A percentile compares a stretch with the other conserved stretches of the same genome.
These are phyloP conservation scores for Uropetala carovei DNA, from an alignment of 2,888 invertebrate species.

Conservation along the genomic window DNA sequence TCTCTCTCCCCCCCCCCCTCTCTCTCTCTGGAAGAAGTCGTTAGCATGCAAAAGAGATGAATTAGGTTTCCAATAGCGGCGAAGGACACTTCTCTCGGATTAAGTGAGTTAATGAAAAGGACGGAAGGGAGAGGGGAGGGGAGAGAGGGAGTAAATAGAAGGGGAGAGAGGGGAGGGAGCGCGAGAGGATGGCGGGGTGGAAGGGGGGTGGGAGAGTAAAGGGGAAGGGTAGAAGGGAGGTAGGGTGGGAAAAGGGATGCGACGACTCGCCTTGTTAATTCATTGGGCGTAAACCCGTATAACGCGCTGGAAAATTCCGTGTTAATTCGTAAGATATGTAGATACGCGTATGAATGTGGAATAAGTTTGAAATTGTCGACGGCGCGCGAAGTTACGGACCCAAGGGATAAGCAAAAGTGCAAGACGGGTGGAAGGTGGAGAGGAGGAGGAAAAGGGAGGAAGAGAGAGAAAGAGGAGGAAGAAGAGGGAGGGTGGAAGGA, in stretches of 20 bases:
- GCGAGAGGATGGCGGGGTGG: neutral
- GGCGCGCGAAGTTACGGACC: constrained; percentile 74
- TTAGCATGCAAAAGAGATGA: constrained; percentile 63
- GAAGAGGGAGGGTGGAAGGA: neutral
- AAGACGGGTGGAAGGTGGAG: neutral
- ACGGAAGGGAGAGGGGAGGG: neutral
- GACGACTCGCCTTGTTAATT: constrained; percentile 60
- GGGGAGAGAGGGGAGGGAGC: neutral
- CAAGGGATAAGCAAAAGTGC: constrained; percentile 29
- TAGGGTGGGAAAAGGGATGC: constrained; percentile 25
- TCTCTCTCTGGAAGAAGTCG: constrained; percentile 17
- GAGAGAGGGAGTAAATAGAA: neutral
- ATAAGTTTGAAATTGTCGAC: constrained; percentile 79
- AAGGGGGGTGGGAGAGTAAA: neutral
- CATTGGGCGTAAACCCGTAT: constrained; percentile 62
- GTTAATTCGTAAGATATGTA: constrained; percentile 67
- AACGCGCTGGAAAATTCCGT: constrained; percentile 66
- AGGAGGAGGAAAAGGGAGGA: neutral
- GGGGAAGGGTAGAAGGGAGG: neutral
- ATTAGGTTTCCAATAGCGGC: constrained; percentile 61
- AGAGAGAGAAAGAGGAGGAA: neutral
- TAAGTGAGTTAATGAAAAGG: constrained; percentile 59
- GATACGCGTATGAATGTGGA: constrained; percentile 76
- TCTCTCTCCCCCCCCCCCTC: neutral
- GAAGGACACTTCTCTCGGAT: constrained; percentile 57